These are phyloP conservation scores for Helicorthomorpha holstii DNA, from an alignment of 1,140 invertebrate species.

Conservation along the genomic window DNA sequence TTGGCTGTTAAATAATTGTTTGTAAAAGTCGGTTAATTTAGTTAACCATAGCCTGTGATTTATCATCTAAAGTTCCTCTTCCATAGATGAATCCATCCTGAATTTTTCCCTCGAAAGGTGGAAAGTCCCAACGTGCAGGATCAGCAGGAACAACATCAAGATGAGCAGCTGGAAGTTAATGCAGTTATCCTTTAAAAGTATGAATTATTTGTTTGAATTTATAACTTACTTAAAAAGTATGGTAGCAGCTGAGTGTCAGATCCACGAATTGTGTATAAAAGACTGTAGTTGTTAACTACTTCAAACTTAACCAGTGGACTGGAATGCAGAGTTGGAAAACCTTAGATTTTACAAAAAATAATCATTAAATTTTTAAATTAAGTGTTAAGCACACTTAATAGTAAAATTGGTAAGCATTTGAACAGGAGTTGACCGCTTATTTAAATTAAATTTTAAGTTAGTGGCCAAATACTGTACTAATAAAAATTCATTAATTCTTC, in stretches of 20 bases:
- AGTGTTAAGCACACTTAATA: background rate
- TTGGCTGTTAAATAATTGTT: background rate
- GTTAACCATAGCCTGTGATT: conserved; percentile 32
- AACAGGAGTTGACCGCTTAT: background rate
- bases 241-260: background rate
- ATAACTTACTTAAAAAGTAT: background rate
- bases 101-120: conserved; percentile 32
- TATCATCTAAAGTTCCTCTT: conserved; percentile 37
- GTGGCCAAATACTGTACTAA: background rate
- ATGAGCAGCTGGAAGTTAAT: conserved; percentile 35
- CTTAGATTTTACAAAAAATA: background rate
- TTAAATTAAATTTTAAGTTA: background rate
- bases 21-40: conserved; percentile 5
- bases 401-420: background rate
- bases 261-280: background rate
- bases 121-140: conserved; percentile 28
- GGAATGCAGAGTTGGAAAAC: background rate
- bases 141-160: conserved; percentile 39
- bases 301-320: background rate
- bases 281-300: background rate
- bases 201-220: background rate
- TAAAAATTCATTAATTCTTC: background rate
- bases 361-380: background rate
- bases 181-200: background rate
- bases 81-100: conserved; percentile 34